phyloP scores from a whole-genome alignment of 2,888 invertebrate genomes.

The Drosophila flavopinicola region DNA sequence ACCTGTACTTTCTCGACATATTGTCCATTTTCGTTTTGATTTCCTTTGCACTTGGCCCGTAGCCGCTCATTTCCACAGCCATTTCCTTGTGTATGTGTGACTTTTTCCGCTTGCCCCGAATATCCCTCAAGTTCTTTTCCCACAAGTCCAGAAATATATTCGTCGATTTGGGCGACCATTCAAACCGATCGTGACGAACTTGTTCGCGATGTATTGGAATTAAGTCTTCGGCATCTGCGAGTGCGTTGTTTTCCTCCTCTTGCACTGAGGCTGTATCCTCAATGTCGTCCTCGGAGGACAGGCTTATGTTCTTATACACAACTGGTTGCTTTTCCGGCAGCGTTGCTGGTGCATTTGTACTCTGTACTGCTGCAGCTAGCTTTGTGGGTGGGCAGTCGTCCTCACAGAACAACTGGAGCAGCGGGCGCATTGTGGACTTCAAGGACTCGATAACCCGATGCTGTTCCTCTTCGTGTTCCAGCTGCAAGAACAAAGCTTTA shows the following conservation, averaged over 20 bases:
- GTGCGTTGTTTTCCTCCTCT: no score
- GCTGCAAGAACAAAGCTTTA: neutral
- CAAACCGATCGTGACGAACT: conserved; percentile 26
- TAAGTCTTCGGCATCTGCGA: neutral
- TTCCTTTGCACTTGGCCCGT: conserved; percentile 37
- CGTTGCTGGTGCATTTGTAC: no score
- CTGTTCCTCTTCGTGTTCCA: conserved; percentile 1
- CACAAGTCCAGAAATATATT: conserved; percentile 53
- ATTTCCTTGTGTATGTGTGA: conserved; percentile 42
- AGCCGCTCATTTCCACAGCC: conserved; percentile 44
- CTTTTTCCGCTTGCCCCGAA: conserved; percentile 49
- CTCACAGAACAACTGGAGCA: conserved; percentile 34
- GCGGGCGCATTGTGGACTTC: conserved; percentile 23
- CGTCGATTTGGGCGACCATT: conserved; percentile 57
- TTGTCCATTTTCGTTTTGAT: conserved; percentile 61
- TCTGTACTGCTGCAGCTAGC: no score
- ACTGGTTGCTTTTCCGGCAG: neutral
- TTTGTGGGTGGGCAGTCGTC: conserved; percentile 9
- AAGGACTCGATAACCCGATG: conserved; percentile 11
- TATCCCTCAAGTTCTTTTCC: conserved; percentile 49
- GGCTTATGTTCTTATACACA: conserved; percentile 25
- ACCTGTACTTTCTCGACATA: conserved; percentile 58
- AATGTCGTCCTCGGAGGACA: conserved; percentile 44
- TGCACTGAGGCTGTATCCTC: no score
- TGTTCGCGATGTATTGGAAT: no score